A percentile compares a stretch with the other conserved stretches of the same genome.
Evolutionary conservation across 2,797 vertebrate species (phyloP).

Genomic region (Bryconaethiops microstoma): DNA sequence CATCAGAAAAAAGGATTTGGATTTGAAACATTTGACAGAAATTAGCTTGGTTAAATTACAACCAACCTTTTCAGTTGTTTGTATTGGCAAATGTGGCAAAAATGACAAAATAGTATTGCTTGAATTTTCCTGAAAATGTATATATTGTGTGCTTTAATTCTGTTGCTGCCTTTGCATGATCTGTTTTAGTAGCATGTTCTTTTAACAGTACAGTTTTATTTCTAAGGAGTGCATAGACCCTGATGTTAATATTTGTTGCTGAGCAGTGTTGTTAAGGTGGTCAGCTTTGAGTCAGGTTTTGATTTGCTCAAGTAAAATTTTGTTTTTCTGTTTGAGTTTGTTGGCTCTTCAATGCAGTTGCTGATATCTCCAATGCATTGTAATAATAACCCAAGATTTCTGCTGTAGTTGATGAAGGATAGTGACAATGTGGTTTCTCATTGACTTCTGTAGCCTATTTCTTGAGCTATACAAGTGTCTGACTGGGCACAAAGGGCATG

Average conservation of each 20-base stretch:
- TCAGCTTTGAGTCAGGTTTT: slow-evolving; percentile 68
- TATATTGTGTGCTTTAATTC: slow-evolving; percentile 42
- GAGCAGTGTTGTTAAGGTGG: slow-evolving; percentile 66
- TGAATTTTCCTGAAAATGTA: slow-evolving; percentile 30
- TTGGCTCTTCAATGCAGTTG: slow-evolving; percentile 82
- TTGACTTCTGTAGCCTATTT: slow-evolving; percentile 77
- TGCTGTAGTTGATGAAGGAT: slow-evolving; percentile 76
- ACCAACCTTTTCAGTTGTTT: neutral
- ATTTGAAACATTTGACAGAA: slow-evolving; percentile 25
- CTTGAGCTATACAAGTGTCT: slow-evolving; percentile 64
- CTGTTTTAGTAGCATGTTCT: slow-evolving; percentile 78
- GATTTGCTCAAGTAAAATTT: slow-evolving; percentile 73
- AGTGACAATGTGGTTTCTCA: slow-evolving; percentile 86
- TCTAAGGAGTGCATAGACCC: slow-evolving; percentile 59
- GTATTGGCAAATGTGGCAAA: neutral
- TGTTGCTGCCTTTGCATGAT: slow-evolving; percentile 81
- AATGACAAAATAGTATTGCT: slow-evolving; percentile 17
- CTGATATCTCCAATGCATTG: slow-evolving; percentile 80
- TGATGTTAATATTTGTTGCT: slow-evolving; percentile 70
- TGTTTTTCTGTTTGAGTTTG: slow-evolving; percentile 72
- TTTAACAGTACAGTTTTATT: slow-evolving; percentile 69
- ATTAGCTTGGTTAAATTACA: slow-evolving; percentile 26
- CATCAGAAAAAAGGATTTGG: slow-evolving; percentile 57
- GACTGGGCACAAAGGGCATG: slow-evolving; percentile 64
- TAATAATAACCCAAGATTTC: slow-evolving; percentile 73